phyloP scores from a whole-genome alignment of 1,140 invertebrate species.

The Harpegnathos saltator region DNA sequence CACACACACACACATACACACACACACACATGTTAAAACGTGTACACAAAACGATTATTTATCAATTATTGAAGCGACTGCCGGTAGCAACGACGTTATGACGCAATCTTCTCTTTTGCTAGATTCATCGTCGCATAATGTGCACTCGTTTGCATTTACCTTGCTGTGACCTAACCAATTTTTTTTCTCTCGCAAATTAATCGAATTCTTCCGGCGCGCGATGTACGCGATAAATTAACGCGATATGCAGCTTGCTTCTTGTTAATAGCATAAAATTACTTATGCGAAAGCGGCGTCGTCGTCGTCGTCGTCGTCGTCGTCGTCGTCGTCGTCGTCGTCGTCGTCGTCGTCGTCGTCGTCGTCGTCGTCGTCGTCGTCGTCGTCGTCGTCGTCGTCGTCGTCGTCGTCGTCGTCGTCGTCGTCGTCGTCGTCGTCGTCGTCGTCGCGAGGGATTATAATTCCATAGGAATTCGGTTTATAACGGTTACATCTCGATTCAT shows the following conservation, averaged over 20 bases:
- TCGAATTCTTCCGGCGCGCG: background rate
- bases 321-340: too few species aligned
- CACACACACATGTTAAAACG: too few species aligned
- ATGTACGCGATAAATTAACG: slow-evolving; percentile 7
- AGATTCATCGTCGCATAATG: slow-evolving; percentile 17
- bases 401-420: too few species aligned
- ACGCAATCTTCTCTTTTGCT: background rate
- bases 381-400: too few species aligned
- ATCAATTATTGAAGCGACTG: background rate
- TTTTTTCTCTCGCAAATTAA: slow-evolving; percentile 17
- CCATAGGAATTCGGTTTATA: slow-evolving; percentile 19
- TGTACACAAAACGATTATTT: background rate
- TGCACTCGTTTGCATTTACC: background rate
- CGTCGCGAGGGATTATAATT: slow-evolving; percentile 41
- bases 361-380: too few species aligned
- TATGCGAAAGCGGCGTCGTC: background rate
- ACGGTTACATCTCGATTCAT: slow-evolving; percentile 17
- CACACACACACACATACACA: too few species aligned
- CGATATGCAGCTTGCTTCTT: slow-evolving; percentile 23
- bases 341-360: too few species aligned
- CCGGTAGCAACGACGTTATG: background rate
- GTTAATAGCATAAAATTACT: slow-evolving; percentile 28
- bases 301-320: too few species aligned
- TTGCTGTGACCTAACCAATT: slow-evolving; percentile 12
- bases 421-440: too few species aligned